These are phyloP conservation scores for Scophthalmus maximus DNA, from an alignment of 2,113 vertebrate species.

Conservation along the genomic window DNA sequence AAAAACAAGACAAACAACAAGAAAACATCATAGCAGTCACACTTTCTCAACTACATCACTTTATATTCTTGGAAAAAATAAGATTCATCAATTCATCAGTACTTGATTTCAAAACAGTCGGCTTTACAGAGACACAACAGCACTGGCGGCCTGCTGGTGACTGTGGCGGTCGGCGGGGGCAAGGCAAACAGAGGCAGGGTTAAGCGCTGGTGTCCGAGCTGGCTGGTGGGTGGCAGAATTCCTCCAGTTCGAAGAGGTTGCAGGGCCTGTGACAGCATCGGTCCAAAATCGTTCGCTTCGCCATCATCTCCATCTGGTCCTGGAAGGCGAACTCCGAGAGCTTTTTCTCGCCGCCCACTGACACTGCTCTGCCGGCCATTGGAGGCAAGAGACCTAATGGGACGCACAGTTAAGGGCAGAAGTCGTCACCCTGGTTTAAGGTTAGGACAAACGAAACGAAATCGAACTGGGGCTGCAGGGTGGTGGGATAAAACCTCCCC, in stretches of 20 bases:
- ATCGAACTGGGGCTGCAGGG: constrained; percentile 3
- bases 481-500: background rate
- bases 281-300: constrained; percentile 88
- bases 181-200: background rate
- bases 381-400: constrained; percentile 51
- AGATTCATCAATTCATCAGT: too few species aligned
- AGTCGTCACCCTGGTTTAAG: constrained; percentile 14
- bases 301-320: constrained; percentile 79
- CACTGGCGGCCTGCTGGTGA: too few species aligned
- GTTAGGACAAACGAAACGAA: background rate
- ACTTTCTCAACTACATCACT: too few species aligned
- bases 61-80: too few species aligned
- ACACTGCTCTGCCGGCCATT: constrained; percentile 69
- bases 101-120: background rate
- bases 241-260: constrained; percentile 87
- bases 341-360: constrained; percentile 62
- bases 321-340: constrained; percentile 75
- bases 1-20: too few species aligned
- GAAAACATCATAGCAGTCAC: too few species aligned
- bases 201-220: background rate
- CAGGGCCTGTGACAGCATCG: constrained; percentile 88
- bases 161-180: background rate
- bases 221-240: constrained; percentile 86
- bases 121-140: background rate
- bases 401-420: constrained; percentile 7